phyloP scores from a whole-genome alignment of 2,797 vertebrate species.

The Iguana delicatissima region DNA sequence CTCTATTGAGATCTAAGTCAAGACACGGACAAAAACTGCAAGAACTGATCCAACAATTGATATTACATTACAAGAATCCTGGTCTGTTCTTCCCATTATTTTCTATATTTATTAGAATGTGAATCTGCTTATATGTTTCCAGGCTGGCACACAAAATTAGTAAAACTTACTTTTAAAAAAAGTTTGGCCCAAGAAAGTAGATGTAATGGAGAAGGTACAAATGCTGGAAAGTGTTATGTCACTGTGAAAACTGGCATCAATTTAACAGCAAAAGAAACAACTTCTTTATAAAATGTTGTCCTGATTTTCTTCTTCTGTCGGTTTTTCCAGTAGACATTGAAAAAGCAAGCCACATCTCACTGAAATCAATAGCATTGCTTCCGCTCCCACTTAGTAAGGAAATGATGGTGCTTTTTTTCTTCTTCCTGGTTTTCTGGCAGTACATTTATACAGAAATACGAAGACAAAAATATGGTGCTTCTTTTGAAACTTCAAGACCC shows the following conservation, averaged over 20 bases:
- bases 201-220: constrained; percentile 70
- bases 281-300: constrained; percentile 66
- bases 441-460: not conserved
- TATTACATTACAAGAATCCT: not conserved
- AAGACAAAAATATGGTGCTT: not conserved
- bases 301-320: constrained; percentile 38
- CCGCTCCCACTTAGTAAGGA: not conserved
- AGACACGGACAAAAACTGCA: constrained; percentile 15
- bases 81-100: constrained; percentile 43
- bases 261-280: constrained; percentile 66
- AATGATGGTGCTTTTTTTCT: not conserved
- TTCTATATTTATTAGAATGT: constrained; percentile 46
- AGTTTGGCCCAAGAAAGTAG: constrained; percentile 68
- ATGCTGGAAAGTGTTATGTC: constrained; percentile 79
- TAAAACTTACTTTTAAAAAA: constrained; percentile 75
- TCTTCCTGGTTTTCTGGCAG: not conserved
- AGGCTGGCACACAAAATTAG: constrained; percentile 68
- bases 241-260: constrained; percentile 76
- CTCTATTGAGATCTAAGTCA: not conserved
- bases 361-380: not conserved
- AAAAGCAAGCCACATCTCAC: not conserved
- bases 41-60: constrained; percentile 28
- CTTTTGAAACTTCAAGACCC: not conserved
- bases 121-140: constrained; percentile 62
- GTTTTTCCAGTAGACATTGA: constrained; percentile 71